Percentiles rank a stretch among this genome's conserved stretches.
These are phyloP conservation scores for Dendrophyllia cribrosa DNA, from an alignment of 64 coral and sea anemone genomes.

Conservation along the genomic window DNA sequence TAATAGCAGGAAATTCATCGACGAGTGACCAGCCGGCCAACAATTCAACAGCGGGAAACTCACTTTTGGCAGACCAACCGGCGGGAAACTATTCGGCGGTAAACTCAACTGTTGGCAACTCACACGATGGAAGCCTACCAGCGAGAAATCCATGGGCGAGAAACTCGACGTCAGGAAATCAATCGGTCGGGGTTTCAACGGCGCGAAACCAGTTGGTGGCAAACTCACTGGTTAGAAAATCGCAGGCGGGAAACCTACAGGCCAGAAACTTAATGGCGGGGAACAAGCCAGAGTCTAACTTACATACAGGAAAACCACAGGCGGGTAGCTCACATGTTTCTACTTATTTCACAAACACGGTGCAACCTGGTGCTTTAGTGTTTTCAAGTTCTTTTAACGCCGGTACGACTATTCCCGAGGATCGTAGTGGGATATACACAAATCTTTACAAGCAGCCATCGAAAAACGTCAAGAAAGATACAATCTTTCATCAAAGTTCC, in stretches of 20 bases:
- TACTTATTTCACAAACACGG: background rate
- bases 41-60: no score
- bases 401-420: background rate
- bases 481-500: background rate
- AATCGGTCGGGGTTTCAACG: background rate
- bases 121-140: no score
- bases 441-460: background rate
- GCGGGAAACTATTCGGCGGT: background rate
- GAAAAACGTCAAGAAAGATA: background rate
- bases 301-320: no score
- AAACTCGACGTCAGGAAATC: background rate
- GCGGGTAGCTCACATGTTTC: background rate
- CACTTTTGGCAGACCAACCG: background rate
- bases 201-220: background rate
- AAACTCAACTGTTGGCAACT: background rate
- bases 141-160: background rate
- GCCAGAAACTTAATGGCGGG: background rate
- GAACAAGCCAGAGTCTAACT: background rate
- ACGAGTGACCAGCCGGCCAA: no score
- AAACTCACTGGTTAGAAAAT: background rate
- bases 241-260: background rate
- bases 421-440: background rate
- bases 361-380: background rate
- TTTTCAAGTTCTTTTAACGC: background rate
- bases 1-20: background rate